phyloP scores from a whole-genome alignment of 2,113 vertebrate genomes.

The Peucedramus taeniatus region DNA sequence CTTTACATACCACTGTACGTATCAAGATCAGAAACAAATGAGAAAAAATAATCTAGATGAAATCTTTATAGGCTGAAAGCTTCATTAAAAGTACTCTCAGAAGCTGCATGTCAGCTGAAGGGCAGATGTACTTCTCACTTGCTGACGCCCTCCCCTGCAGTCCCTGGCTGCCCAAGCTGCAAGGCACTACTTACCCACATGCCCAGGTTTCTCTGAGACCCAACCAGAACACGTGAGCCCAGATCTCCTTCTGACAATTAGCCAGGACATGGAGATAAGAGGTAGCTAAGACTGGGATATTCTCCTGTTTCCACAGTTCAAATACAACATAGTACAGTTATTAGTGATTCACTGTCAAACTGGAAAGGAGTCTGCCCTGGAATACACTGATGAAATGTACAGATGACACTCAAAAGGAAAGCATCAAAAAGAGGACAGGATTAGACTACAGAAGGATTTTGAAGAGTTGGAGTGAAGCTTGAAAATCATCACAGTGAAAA shows the following conservation, averaged over 20 bases:
- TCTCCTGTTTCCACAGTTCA: background rate
- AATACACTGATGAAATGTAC: background rate
- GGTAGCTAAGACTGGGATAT: background rate
- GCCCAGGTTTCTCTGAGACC: background rate
- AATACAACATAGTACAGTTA: background rate
- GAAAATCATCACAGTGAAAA: background rate
- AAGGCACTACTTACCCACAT: background rate
- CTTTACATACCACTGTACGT: background rate
- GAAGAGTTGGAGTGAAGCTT: background rate
- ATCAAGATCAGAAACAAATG: background rate
- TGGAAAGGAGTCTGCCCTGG: background rate
- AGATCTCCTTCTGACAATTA: background rate
- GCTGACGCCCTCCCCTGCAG: background rate
- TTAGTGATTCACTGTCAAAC: background rate
- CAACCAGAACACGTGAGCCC: background rate
- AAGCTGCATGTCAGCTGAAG: background rate
- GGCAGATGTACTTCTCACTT: background rate
- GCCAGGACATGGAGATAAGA: background rate
- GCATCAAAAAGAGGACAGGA: background rate
- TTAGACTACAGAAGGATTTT: background rate
- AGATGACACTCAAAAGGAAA: background rate
- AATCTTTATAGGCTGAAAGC: background rate
- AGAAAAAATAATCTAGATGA: background rate
- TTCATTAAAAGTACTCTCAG: background rate
- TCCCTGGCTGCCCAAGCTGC: background rate